Evolutionary conservation across 2,888 invertebrate genomes (phyloP).

Genomic region (Ophion slaviceki): DNA sequence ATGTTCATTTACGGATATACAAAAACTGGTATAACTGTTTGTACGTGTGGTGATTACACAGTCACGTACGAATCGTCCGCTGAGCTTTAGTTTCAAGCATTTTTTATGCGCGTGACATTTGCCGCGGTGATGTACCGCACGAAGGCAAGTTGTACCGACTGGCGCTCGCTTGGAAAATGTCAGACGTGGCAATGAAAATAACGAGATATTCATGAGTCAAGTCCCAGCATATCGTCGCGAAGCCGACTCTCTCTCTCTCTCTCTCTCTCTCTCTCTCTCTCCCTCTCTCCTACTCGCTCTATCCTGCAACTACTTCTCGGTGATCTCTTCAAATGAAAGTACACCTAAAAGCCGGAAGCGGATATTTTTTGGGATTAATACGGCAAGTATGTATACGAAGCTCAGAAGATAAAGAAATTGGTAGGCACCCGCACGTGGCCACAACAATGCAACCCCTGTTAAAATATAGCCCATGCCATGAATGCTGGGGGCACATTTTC

Average conservation of each 20-base stretch:
- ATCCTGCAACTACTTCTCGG: no score
- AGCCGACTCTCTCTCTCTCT: conserved; percentile 29
- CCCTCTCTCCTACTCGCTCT: neutral
- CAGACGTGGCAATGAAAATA: conserved; percentile 71
- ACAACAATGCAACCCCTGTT: neutral
- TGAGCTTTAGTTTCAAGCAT: conserved; percentile 62
- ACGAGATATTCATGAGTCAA: conserved; percentile 67
- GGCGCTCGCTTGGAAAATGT: conserved; percentile 70
- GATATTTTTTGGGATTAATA: neutral
- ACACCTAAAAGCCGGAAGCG: neutral
- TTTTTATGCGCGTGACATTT: conserved; percentile 69
- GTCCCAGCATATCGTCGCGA: conserved; percentile 40
- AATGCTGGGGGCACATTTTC: neutral
- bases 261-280: neutral
- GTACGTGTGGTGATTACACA: conserved; percentile 68
- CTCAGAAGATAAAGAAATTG: neutral
- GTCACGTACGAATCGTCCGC: conserved; percentile 65
- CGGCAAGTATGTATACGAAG: neutral
- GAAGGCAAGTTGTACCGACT: conserved; percentile 46
- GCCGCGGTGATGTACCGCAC: conserved; percentile 19
- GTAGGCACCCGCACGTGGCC: neutral
- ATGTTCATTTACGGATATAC: conserved; percentile 58
- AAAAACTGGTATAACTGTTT: conserved; percentile 63
- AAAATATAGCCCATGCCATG: neutral
- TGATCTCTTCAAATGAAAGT: neutral